Evolutionary conservation across 2,113 vertebrate genomes (phyloP), one percentile per base, ranked within the genome.

Genomic region (Theristicus caerulescens): DNA sequence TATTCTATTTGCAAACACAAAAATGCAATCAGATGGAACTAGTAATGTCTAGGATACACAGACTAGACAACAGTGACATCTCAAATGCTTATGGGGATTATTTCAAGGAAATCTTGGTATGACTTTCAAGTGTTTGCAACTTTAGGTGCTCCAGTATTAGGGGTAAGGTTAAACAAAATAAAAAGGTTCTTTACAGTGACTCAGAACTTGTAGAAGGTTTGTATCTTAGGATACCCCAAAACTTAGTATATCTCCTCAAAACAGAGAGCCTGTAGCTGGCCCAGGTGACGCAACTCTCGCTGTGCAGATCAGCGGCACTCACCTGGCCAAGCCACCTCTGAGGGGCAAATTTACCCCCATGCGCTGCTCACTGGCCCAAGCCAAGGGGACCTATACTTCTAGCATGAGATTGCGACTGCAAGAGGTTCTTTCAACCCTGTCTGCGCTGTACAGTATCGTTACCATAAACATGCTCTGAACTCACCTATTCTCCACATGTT

Each of bases 1-100:
- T 96, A 92, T 81, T 91, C 82, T 86, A 29, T 95, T 83, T 87
- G 49, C 83, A 96, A 95, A 91, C 16, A 78, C 32, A 92, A 76
- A 91, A 96, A 40, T 22, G 62, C 46, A 29, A 95, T 96, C 85
- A 77, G 65, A 93, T 69, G 54, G 86, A 86, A 86, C 61, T 26
- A 32, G 93, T 67, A 87, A 97, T 19, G 89, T 81, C 91, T 94
- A 66, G 82, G 72, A 70, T 73, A 22, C 21, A 36, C 2, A 38
- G 72, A 58, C 51, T 46, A 85, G 81, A 55, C 61, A 73, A 16
- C 13, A 61, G 49, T 84, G 65, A 58, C 83, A 92, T 51, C 65
- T 72, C 58, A 83, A 78, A 82, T 16, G 22, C 9, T 82, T 57
- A 22, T 7, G 18, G 61, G 32, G 55, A 94, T 84, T 66, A 86